Conservation (phyloP, 2,113 vertebrate species). For the Typhlomys cinereus region DNA sequence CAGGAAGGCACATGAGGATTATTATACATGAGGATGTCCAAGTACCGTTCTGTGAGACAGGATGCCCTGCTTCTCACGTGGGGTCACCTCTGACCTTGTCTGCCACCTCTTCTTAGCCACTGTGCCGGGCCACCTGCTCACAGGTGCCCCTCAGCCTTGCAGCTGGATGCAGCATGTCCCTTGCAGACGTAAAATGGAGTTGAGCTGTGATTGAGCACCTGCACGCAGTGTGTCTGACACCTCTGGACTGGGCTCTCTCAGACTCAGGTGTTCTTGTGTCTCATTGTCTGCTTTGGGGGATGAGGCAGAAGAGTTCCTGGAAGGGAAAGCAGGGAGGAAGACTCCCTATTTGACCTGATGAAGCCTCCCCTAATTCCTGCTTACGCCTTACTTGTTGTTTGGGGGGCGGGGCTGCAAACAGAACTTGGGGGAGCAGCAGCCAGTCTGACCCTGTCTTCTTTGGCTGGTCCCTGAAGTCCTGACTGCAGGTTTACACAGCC, state of each 20-base stretch:
- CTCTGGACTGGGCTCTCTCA: neutral
- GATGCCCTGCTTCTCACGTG: neutral
- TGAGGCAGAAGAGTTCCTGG: neutral
- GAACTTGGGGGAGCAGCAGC: neutral
- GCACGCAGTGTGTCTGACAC: neutral
- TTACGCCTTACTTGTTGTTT: neutral
- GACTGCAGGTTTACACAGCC: neutral
- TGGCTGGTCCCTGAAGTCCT: neutral
- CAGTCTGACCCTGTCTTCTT: neutral
- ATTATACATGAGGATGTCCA: neutral
- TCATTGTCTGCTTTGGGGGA: neutral
- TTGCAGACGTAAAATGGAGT: neutral
- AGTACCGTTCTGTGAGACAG: neutral
- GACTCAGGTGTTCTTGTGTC: neutral
- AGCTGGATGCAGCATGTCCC: too few species aligned
- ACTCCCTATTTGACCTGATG: neutral
- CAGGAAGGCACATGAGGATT: too few species aligned
- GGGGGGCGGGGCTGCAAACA: too few species aligned
- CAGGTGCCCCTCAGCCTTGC: neutral
- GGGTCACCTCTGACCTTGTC: neutral
- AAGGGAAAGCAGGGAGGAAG: neutral
- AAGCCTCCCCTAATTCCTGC: neutral
- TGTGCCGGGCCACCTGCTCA: accelerated
- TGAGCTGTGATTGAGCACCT: neutral
- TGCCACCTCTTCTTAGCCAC: neutral